These are phyloP conservation scores for Drosophila birchii DNA, from an alignment of 2,888 invertebrate genomes.

Conservation along the genomic window DNA sequence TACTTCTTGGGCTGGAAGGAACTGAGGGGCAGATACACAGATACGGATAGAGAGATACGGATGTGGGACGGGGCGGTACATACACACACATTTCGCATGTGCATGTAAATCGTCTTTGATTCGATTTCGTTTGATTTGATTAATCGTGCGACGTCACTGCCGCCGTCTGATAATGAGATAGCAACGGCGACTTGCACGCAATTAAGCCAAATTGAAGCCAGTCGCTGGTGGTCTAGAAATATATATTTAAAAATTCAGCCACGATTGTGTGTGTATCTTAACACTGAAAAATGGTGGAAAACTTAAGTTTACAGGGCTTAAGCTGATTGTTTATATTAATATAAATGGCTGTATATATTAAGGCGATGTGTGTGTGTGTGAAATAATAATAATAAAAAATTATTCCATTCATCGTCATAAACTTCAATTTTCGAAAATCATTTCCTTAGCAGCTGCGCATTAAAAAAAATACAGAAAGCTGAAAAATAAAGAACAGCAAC, in stretches of 20 bases:
- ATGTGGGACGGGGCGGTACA: background rate
- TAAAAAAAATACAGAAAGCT: slow-evolving; percentile 52
- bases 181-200: slow-evolving; percentile 67
- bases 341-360: slow-evolving; percentile 70
- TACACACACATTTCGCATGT: slow-evolving; percentile 51
- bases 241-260: slow-evolving; percentile 35
- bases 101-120: slow-evolving; percentile 78
- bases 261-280: slow-evolving; percentile 14
- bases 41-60: slow-evolving; percentile 34
- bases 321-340: slow-evolving; percentile 76
- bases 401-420: slow-evolving; percentile 83
- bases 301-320: slow-evolving; percentile 70
- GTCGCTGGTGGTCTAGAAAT: slow-evolving; percentile 13
- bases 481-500: slow-evolving; percentile 43
- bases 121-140: slow-evolving; percentile 79
- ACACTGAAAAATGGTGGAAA: slow-evolving; percentile 61
- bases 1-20: slow-evolving; percentile 33
- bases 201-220: slow-evolving; percentile 63
- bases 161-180: slow-evolving; percentile 50
- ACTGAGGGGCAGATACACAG: slow-evolving; percentile 50
- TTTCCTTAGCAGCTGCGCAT: slow-evolving; percentile 83
- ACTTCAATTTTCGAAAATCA: slow-evolving; percentile 83
- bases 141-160: slow-evolving; percentile 67
- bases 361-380: slow-evolving; percentile 41
- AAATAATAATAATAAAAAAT: slow-evolving; percentile 57